These are phyloP conservation scores for Portevinia maculata DNA, from an alignment of 2,888 invertebrate genomes.

Conservation along the genomic window DNA sequence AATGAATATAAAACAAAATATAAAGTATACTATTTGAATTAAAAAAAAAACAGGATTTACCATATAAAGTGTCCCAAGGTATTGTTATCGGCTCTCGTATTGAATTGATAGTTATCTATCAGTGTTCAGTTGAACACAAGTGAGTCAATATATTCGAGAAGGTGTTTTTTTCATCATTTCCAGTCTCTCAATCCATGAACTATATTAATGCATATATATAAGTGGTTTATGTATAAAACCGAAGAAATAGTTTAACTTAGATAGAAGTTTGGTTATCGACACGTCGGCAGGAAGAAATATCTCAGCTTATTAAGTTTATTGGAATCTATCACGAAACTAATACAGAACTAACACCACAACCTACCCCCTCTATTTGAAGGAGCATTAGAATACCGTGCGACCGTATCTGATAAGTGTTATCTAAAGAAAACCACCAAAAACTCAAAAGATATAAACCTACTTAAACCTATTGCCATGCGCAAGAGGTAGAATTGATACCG, in stretches of 20 bases:
- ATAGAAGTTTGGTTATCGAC: slow-evolving; percentile 24
- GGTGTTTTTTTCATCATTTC: neutral
- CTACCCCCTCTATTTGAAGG: neutral
- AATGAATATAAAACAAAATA: no score
- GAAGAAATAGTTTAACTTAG: neutral
- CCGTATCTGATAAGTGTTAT: slow-evolving; percentile 17
- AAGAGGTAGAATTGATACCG: neutral
- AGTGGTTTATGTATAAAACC: slow-evolving; percentile 15
- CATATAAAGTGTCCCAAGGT: no score
- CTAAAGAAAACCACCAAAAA: slow-evolving; percentile 8
- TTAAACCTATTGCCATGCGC: neutral
- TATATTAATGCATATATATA: neutral
- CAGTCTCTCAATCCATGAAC: neutral
- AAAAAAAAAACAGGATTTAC: no score
- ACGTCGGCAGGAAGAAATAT: slow-evolving; percentile 8
- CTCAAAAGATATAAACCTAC: neutral
- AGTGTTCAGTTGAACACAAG: no score
- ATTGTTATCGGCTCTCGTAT: no score
- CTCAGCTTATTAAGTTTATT: slow-evolving; percentile 1
- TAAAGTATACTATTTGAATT: no score
- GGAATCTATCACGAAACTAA: neutral
- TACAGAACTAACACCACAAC: neutral
- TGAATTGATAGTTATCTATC: no score
- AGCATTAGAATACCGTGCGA: neutral
- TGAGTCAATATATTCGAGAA: slow-evolving; percentile 1